Percentiles rank a stretch among this genome's conserved stretches.
These are phyloP conservation scores for Delichon dasypus DNA, from an alignment of 2,797 vertebrate species.

Conservation along the genomic window DNA sequence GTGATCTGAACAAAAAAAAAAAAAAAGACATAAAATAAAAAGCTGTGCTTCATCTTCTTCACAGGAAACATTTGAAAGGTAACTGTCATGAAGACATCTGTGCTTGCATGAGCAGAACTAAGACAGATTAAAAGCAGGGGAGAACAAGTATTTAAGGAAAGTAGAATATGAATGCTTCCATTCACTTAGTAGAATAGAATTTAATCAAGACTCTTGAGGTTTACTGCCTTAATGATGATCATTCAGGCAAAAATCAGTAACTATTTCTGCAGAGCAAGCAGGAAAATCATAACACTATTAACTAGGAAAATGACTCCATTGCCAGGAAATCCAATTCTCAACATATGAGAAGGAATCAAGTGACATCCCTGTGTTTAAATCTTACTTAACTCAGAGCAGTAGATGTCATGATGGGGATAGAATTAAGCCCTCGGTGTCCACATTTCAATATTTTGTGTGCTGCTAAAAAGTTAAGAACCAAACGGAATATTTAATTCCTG, in stretches of 20 bases:
- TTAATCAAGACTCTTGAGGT: background rate
- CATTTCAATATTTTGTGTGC: background rate
- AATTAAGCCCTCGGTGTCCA: background rate
- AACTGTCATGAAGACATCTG: background rate
- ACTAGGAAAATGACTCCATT: background rate
- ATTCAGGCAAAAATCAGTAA: background rate
- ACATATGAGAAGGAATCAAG: background rate
- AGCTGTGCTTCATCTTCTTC: background rate
- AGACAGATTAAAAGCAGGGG: background rate
- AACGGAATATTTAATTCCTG: background rate
- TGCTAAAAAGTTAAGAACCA: constrained; percentile 1
- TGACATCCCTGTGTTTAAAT: background rate
- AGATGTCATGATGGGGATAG: background rate
- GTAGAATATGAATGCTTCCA: background rate
- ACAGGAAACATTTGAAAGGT: background rate
- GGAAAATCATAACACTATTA: background rate
- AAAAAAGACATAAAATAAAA: background rate
- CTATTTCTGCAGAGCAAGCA: background rate
- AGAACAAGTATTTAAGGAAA: background rate
- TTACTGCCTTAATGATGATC: background rate
- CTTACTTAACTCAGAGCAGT: background rate
- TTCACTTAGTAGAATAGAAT: background rate
- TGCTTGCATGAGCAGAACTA: background rate
- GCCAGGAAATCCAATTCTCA: background rate
- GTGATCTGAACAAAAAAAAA: background rate